These are phyloP conservation scores for Dugesia japonica DNA, from an alignment of 2,888 invertebrate species.

Conservation along the genomic window DNA sequence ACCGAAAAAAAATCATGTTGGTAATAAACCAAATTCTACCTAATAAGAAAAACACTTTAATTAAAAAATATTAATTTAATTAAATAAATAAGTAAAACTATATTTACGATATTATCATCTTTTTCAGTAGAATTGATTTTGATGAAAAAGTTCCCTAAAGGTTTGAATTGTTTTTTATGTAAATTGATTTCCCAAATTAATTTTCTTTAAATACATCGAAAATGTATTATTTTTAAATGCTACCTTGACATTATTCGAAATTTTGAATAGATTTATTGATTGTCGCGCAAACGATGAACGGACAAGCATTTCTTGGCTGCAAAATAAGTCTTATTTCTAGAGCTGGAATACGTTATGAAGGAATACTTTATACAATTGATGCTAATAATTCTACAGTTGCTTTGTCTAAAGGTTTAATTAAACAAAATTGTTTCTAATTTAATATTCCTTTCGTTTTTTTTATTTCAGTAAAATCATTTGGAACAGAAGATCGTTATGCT, in stretches of 20 bases:
- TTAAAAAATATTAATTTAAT: no score
- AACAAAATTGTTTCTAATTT: background rate
- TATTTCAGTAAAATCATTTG: slow-evolving; percentile 79
- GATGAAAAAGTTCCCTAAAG: no score
- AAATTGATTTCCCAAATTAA: no score
- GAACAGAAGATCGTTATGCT: slow-evolving; percentile 89
- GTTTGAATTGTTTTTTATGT: no score
- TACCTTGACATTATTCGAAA: background rate
- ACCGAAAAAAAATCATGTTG: no score
- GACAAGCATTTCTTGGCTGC: background rate
- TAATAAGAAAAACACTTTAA: no score
- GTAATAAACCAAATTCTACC: no score
- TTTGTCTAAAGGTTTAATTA: background rate
- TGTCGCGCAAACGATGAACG: background rate
- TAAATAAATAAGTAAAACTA: no score
- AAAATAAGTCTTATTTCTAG: slow-evolving; percentile 14
- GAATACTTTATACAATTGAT: slow-evolving; percentile 8
- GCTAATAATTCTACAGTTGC: background rate
- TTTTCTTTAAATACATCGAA: background rate
- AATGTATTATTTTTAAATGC: background rate
- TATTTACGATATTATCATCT: no score
- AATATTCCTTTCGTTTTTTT: background rate
- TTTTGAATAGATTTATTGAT: background rate
- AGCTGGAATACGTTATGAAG: slow-evolving; percentile 16
- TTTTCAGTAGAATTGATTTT: no score